Evolutionary conservation across 2,888 invertebrate genomes (phyloP).

Genomic region (Euphydryas editha): DNA sequence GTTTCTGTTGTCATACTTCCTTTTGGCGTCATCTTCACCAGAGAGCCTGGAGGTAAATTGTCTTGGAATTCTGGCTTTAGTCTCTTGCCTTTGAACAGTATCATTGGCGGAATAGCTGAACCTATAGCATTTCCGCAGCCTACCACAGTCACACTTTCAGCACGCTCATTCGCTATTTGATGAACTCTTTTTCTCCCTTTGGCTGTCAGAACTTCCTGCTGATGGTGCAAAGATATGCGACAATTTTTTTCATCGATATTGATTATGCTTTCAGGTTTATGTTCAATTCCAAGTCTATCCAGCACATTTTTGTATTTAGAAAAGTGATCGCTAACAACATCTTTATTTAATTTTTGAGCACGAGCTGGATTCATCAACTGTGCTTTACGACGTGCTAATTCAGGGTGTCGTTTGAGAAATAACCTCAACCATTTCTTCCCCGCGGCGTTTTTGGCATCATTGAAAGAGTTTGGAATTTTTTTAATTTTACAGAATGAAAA

Average conservation of each 20-base stretch:
- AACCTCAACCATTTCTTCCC: neutral
- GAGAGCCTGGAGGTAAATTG: conserved; percentile 31
- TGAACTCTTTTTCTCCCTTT: conserved; percentile 41
- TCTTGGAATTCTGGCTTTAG: conserved; percentile 37
- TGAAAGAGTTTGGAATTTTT: conserved; percentile 33
- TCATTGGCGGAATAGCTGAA: conserved; percentile 24
- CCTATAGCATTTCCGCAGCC: neutral
- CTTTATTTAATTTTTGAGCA: conserved; percentile 26
- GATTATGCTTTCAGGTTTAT: conserved; percentile 41
- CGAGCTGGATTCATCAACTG: conserved; percentile 44
- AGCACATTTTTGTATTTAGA: conserved; percentile 36
- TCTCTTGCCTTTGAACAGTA: conserved; percentile 41
- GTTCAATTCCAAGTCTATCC: conserved; percentile 39
- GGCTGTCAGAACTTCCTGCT: conserved; percentile 38
- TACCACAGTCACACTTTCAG: conserved; percentile 5
- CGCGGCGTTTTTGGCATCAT: conserved; percentile 21
- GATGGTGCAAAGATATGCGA: conserved; percentile 37
- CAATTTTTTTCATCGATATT: conserved; percentile 41
- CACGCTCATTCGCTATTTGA: conserved; percentile 25
- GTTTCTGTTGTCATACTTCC: conserved; percentile 34
- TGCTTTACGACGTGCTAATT: conserved; percentile 41
- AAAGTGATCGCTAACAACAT: conserved; percentile 42
- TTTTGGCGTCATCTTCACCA: conserved; percentile 26
- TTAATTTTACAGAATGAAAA: too few relatives aligned
- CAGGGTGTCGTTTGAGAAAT: too few relatives aligned